Conservation (phyloP, 2,113 vertebrate species). For the Nyctibius bracteatus region DNA sequence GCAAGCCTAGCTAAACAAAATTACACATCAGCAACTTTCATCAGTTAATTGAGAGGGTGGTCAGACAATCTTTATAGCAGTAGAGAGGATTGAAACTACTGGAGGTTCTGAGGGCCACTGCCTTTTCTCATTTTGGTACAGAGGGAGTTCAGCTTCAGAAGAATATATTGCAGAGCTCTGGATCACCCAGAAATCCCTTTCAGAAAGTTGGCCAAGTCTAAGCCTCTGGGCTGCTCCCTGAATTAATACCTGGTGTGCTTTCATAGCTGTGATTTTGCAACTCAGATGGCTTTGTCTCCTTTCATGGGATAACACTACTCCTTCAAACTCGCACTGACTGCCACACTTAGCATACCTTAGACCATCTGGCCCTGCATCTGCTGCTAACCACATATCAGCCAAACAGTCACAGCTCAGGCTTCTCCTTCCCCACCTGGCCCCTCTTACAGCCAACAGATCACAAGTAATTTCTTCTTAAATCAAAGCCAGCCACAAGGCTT, state of each 20-base stretch:
- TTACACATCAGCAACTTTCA: neutral
- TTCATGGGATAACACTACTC: neutral
- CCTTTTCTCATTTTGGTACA: neutral
- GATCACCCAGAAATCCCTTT: neutral
- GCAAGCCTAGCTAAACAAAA: neutral
- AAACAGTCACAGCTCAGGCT: neutral
- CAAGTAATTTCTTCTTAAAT: neutral
- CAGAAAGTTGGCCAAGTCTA: neutral
- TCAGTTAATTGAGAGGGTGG: neutral
- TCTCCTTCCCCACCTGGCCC: neutral
- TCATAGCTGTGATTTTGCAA: neutral
- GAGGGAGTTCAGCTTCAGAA: neutral
- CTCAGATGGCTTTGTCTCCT: neutral
- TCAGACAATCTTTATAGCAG: neutral
- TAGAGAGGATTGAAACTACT: neutral
- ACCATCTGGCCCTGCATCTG: neutral
- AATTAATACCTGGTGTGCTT: neutral
- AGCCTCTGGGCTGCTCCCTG: neutral
- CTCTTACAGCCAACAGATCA: neutral
- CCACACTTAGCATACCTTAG: neutral
- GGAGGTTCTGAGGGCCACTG: neutral
- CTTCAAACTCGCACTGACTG: neutral
- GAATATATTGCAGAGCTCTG: neutral
- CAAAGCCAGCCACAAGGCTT: neutral
- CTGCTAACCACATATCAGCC: neutral